phyloP scores from a whole-genome alignment of 1,140 invertebrate species.

The Meloidogyne hapla region DNA sequence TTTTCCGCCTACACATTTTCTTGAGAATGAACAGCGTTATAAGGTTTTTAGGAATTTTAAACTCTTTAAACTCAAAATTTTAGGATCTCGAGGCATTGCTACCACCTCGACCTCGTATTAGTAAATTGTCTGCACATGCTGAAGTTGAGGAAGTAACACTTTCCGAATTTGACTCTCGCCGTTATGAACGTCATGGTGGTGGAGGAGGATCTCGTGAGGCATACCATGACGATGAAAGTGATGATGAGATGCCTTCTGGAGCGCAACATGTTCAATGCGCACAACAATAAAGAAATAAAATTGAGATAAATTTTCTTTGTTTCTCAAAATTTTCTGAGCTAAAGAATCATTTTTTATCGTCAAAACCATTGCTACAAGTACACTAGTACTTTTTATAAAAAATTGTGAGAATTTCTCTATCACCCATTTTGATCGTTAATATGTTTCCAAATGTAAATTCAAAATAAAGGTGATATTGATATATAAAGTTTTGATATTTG shows the following conservation, averaged over 20 bases:
- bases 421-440: neutral
- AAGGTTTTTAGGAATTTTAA: constrained; percentile 64
- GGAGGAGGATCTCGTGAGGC: constrained; percentile 42
- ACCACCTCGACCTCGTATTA: constrained; percentile 30
- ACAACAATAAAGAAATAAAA: constrained; percentile 33
- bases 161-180: constrained; percentile 43
- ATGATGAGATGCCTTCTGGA: constrained; percentile 24
- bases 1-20: constrained; percentile 81
- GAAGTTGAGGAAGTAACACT: constrained; percentile 52
- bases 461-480: neutral
- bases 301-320: neutral
- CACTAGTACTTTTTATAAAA: neutral
- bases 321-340: neutral
- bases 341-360: neutral
- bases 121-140: constrained; percentile 18
- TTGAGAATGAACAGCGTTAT: constrained; percentile 71
- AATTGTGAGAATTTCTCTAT: neutral
- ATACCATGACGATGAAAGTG: constrained; percentile 45
- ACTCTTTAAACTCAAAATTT: constrained; percentile 10
- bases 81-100: constrained; percentile 44
- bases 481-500: no score
- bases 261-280: constrained; percentile 44
- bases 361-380: neutral
- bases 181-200: constrained; percentile 38
- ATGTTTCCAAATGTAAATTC: neutral